Percentiles rank a stretch among this genome's conserved stretches.
Conservation (phyloP, 2,797 vertebrate species). For the Bryconaethiops microstoma region DNA sequence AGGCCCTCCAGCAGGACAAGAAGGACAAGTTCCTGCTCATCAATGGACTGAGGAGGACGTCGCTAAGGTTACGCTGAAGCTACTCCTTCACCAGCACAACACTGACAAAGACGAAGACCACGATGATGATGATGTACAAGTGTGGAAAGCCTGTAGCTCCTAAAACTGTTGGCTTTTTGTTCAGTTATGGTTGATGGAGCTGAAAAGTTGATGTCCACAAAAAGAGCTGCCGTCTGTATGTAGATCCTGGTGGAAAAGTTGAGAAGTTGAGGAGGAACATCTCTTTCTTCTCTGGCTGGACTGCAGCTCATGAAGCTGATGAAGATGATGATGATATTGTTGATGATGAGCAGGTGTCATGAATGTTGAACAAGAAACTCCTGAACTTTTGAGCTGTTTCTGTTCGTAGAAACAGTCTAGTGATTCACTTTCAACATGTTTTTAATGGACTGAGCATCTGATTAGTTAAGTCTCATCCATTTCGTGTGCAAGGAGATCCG, state of each 20-base stretch:
- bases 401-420: neutral
- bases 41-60: conserved; percentile 74
- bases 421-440: neutral
- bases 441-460: neutral
- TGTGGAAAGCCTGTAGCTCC: neutral
- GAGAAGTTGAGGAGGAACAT: neutral
- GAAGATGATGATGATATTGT: neutral
- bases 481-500: neutral
- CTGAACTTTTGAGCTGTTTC: neutral
- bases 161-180: neutral
- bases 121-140: neutral
- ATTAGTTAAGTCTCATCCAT: neutral
- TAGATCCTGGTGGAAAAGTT: no score
- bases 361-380: neutral
- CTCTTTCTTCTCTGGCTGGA: neutral
- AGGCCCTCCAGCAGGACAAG: conserved; percentile 80
- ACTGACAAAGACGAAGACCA: neutral
- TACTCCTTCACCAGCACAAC: neutral
- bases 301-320: neutral
- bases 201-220: neutral
- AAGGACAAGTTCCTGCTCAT: conserved; percentile 81
- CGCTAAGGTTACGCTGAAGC: conserved; percentile 65
- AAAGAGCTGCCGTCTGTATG: neutral
- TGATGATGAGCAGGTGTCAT: neutral
- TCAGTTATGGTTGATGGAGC: neutral